A percentile compares a stretch with the other conserved stretches of the same genome.
Conservation (phyloP, 2,113 vertebrate genomes). For the Pseudois nayaur region DNA sequence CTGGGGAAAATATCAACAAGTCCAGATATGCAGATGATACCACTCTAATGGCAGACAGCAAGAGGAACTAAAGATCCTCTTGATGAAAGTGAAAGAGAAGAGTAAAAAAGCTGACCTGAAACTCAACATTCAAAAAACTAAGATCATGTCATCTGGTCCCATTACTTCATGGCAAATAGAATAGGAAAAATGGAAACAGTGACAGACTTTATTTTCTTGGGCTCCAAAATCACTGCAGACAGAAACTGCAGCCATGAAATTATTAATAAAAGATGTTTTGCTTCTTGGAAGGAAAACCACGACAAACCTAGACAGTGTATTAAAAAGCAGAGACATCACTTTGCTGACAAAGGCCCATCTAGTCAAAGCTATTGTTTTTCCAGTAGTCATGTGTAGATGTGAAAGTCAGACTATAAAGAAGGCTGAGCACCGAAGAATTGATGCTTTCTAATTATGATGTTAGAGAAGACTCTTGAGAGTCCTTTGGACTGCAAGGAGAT, state of each 20-base stretch:
- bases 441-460: not conserved
- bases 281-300: not conserved
- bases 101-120: not conserved
- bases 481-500: not conserved
- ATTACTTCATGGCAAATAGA: not conserved
- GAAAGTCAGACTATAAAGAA: not conserved
- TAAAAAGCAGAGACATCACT: not conserved
- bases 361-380: not conserved
- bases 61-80: not conserved
- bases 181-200: not conserved
- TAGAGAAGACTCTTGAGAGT: not conserved
- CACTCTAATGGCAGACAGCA: not conserved
- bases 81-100: not conserved
- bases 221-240: not conserved
- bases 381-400: not conserved
- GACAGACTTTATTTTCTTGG: not conserved
- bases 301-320: not conserved
- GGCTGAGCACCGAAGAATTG: not conserved
- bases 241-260: not conserved
- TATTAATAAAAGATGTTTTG: not conserved
- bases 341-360: not conserved
- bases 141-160: not conserved
- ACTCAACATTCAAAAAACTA: not conserved
- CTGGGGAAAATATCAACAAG: not conserved
- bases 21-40: not conserved